phyloP scores from a whole-genome alignment of 2,797 vertebrate genomes.

The Muscicapa comitata region DNA sequence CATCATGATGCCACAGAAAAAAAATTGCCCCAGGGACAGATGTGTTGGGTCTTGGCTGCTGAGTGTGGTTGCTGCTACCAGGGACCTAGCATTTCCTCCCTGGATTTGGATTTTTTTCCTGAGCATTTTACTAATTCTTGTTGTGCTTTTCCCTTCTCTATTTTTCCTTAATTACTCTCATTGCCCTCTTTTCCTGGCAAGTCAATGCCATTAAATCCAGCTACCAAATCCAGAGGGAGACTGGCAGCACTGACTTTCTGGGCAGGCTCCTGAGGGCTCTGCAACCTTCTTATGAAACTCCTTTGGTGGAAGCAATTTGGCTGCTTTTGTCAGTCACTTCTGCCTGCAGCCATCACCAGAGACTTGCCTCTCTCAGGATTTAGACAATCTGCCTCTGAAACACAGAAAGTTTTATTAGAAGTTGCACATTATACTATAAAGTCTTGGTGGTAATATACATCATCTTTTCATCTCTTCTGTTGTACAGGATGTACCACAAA shows the following conservation, averaged over 20 bases:
- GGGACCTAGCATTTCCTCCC: not conserved
- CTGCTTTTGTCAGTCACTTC: not conserved
- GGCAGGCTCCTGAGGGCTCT: not conserved
- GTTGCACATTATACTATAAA: not conserved
- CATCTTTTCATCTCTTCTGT: not conserved
- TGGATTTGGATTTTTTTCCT: not conserved
- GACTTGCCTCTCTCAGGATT: not conserved
- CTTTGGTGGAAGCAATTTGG: not conserved
- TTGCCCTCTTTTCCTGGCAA: not conserved
- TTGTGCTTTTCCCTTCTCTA: not conserved
- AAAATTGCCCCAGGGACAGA: not conserved
- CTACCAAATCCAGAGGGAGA: not conserved
- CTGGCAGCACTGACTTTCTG: not conserved
- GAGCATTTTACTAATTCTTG: not conserved
- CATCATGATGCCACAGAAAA: not conserved
- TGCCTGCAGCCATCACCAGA: not conserved
- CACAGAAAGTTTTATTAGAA: not conserved
- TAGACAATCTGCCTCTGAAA: not conserved
- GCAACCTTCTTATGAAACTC: not conserved
- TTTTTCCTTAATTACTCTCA: not conserved
- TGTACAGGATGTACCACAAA: constrained; percentile 49
- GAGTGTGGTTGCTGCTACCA: not conserved
- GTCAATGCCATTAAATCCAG: not conserved
- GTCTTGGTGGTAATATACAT: not conserved
- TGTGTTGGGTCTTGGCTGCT: not conserved